Base-by-base conservation (phyloP, 2,113 vertebrate genomes). In the Lagopus leucura region DNA sequence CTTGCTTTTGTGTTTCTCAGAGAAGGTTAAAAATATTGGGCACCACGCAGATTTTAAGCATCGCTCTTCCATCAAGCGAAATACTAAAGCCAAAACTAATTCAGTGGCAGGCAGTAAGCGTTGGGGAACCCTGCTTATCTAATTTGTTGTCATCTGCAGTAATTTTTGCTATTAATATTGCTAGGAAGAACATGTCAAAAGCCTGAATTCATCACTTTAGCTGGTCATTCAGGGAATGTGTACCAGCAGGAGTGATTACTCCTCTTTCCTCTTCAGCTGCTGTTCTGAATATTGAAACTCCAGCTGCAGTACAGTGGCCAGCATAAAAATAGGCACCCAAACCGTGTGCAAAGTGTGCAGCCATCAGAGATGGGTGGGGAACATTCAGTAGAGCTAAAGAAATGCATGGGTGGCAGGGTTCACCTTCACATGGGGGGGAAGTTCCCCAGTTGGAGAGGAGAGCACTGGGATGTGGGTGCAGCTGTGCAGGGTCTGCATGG, bases 51-150 rank as follows among this genome's bases (percentile, higher is more conserved):
- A 60, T 75, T 95, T 90, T 67, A 82, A 89, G 57, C 3, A 47
- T n/a, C 6, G 13, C 54, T 95, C 63, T 91, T 95, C 87, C 92
- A 83, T 91, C 72, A 95, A 93, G 38, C 81, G 92, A 96, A 95
- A 95, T 93, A 85, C 66, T 90, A 89, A 91, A 19, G 42, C 50
- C 64, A 50, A 89, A 91, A 52, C 27, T 80, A 94, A 88, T 74
- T 71, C 36, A 58, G 34, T 54, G 54, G 30, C 88, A 83, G 52
- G 45, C 72, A 86, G 42, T 30, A 77, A 93, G 78, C 69, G 72
- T 3, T 60, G 73, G 40, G 50, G 27, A 17, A 89, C 24, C 20
- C 76, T 79, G 48, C 60, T 87, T 90, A 89, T 87, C 67, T 93
- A 90, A 93, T 86, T 93, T 95, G 45, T 74, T 94, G 86, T 83